A percentile compares a stretch with the other conserved stretches of the same genome.
Evolutionary conservation across 2,888 invertebrate species (phyloP).

Genomic region (Graphium colonna): DNA sequence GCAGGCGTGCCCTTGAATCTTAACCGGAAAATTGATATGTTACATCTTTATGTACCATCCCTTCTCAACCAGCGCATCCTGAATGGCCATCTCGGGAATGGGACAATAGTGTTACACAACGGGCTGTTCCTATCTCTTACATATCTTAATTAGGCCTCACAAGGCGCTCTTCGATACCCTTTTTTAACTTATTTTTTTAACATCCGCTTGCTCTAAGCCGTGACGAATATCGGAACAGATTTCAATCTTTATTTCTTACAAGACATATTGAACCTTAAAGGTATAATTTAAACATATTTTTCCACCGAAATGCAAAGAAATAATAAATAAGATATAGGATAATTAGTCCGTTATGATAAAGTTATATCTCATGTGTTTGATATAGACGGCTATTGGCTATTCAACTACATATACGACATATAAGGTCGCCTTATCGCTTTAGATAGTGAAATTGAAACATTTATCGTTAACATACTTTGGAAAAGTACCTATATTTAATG

Average conservation of each 20-base stretch:
- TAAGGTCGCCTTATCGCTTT: too few relatives aligned
- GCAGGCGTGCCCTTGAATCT: constrained; percentile 16
- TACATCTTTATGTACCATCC: too few relatives aligned
- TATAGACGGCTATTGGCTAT: constrained; percentile 16
- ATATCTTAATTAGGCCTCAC: constrained; percentile 80
- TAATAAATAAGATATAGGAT: too few relatives aligned
- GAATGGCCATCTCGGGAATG: constrained; percentile 31
- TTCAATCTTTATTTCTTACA: constrained; percentile 15
- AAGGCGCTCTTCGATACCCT: constrained; percentile 60
- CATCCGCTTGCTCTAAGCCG: constrained; percentile 53
- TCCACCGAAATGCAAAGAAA: too few relatives aligned
- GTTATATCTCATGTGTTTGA: constrained; percentile 18
- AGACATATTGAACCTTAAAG: constrained; percentile 2
- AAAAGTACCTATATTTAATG: too few relatives aligned
- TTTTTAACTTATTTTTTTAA: constrained; percentile 52
- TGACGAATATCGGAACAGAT: constrained; percentile 60
- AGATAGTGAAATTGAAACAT: too few relatives aligned
- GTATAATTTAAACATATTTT: background rate
- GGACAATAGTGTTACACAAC: constrained; percentile 66
- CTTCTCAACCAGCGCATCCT: too few relatives aligned
- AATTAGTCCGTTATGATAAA: constrained; percentile 16
- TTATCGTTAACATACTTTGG: too few relatives aligned
- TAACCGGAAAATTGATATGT: too few relatives aligned
- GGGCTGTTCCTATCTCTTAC: constrained; percentile 68
- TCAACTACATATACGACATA: too few relatives aligned